Evolutionary conservation across 2,797 vertebrate genomes (phyloP).

Genomic region (Myotis myotis): DNA sequence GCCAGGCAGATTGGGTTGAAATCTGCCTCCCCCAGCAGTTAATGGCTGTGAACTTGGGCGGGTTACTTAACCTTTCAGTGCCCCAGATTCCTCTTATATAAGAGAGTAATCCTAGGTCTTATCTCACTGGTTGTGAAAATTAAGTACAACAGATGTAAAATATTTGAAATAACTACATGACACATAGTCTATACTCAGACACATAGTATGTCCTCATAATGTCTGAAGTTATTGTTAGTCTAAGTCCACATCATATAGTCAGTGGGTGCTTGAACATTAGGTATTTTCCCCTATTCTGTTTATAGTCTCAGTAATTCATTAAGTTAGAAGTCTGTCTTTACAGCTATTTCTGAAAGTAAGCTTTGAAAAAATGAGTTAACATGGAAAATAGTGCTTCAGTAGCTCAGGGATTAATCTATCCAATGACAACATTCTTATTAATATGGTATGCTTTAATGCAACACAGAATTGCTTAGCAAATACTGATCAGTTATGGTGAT

Average conservation of each 20-base stretch:
- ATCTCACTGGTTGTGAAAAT: neutral
- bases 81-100: neutral
- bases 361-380: neutral
- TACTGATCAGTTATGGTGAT: neutral
- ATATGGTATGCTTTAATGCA: slow-evolving; percentile 35
- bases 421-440: slow-evolving; percentile 40
- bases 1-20: neutral
- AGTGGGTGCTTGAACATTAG: neutral
- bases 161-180: neutral
- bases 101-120: neutral
- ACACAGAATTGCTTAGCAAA: slow-evolving; percentile 15
- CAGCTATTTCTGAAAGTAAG: slow-evolving; percentile 34
- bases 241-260: neutral
- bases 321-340: slow-evolving; percentile 9
- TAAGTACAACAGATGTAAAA: neutral
- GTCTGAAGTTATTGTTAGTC: neutral
- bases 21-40: neutral
- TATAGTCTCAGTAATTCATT: neutral
- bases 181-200: neutral
- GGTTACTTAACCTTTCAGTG: neutral
- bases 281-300: neutral
- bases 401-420: slow-evolving; percentile 43
- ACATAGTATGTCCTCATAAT: neutral
- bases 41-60: neutral
- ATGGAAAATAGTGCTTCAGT: slow-evolving; percentile 31